Evolutionary conservation across 2,113 vertebrate species (phyloP).

Genomic region (Pangasianodon gigas): DNA sequence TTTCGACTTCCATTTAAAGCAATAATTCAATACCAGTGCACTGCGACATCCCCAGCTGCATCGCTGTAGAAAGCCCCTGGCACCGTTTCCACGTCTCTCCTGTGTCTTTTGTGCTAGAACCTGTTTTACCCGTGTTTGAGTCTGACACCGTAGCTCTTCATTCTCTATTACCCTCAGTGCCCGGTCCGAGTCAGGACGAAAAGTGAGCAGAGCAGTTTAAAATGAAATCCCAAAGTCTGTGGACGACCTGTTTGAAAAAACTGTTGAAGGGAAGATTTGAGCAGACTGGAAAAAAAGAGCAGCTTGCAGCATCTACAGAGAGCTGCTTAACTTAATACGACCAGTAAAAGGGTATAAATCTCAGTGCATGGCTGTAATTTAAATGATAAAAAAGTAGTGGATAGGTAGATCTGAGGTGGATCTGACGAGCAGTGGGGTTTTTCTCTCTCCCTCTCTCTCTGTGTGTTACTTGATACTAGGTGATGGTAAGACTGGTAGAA

Average conservation of each 20-base stretch:
- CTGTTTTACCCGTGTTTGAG: constrained; percentile 14
- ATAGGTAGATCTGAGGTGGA: not conserved
- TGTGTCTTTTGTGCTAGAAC: constrained; percentile 18
- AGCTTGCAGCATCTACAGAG: not conserved
- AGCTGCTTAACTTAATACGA: constrained; percentile 61
- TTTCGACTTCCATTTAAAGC: not conserved
- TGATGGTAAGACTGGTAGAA: constrained; percentile 35
- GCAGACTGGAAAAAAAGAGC: not conserved
- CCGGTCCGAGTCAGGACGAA: not conserved
- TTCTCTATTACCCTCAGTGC: constrained; percentile 10
- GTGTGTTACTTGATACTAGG: constrained; percentile 33
- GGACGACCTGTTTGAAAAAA: not conserved
- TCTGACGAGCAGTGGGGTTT: not conserved
- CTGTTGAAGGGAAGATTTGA: not conserved
- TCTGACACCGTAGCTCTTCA: not conserved
- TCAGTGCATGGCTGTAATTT: constrained; percentile 42
- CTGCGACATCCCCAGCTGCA: not conserved
- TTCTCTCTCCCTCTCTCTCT: constrained; percentile 11
- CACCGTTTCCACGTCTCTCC: not conserved
- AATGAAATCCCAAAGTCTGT: not conserved
- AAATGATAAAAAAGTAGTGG: constrained; percentile 17
- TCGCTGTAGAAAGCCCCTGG: not conserved
- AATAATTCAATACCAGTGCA: not conserved
- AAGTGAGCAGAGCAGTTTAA: not conserved
- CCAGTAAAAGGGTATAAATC: constrained; percentile 67